These are phyloP conservation scores for Neuroscelio doddi DNA, from an alignment of 2,888 invertebrate genomes.

Conservation along the genomic window DNA sequence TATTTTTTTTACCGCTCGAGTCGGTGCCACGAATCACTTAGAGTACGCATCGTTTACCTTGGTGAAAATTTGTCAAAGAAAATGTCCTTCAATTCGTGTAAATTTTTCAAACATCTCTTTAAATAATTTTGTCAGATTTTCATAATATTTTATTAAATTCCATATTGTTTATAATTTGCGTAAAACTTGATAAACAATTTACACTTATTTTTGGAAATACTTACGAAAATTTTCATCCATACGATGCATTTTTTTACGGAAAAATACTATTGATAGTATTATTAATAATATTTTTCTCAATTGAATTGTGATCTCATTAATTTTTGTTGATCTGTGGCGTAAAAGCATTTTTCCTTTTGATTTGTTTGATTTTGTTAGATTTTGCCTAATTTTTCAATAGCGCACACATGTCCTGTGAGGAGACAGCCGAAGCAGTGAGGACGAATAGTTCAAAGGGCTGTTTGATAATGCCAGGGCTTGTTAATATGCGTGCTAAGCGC, in stretches of 20 bases:
- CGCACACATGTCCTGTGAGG: conserved; percentile 28
- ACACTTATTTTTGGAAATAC: too few relatives aligned
- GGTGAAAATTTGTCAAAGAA: conserved; percentile 17
- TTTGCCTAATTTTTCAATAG: conserved; percentile 20
- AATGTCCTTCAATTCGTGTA: too few relatives aligned
- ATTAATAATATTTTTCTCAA: too few relatives aligned
- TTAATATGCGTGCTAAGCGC: conserved; percentile 26
- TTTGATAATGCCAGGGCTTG: conserved; percentile 29
- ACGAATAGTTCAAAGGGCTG: conserved; percentile 2
- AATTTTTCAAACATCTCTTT: not conserved
- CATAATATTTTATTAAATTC: too few relatives aligned
- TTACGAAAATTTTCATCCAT: too few relatives aligned
- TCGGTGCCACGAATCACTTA: conserved; percentile 17
- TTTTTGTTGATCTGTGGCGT: conserved; percentile 12
- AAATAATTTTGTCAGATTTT: too few relatives aligned
- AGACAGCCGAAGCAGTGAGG: conserved; percentile 29
- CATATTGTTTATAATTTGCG: too few relatives aligned
- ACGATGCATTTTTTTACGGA: too few relatives aligned
- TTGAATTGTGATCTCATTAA: conserved; percentile 37
- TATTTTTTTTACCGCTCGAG: conserved; percentile 43
- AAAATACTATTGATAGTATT: too few relatives aligned
- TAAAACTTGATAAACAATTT: too few relatives aligned
- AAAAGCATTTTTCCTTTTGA: conserved; percentile 7
- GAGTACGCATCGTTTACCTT: not conserved
- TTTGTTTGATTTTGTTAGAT: conserved; percentile 14